Evolutionary conservation across 2,888 invertebrate species (phyloP), one percentile per base, ranked within the genome.

Genomic region (Amblyjoppa fuscipennis): DNA sequence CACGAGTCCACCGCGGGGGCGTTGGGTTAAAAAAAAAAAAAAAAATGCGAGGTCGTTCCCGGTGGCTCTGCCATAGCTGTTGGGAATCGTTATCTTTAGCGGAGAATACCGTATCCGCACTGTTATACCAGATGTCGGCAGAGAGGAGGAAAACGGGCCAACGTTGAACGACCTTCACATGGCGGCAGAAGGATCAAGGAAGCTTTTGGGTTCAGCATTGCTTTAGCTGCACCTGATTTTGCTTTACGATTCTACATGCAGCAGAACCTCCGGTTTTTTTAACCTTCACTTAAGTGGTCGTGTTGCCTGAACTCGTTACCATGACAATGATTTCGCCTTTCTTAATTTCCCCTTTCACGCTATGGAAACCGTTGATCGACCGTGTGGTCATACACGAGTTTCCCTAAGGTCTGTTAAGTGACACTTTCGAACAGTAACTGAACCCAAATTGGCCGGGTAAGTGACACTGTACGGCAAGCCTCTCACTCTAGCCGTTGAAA

Each of bases 31-130:
- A 76, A 53, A 81, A 74, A 82, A 51, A n/a, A 7, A 20, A 84
- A 76, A 53, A 81, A 74, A 82, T 11, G 9, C 13, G 41, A 61
- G 71, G 75, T 81, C 73, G 77, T 73, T 45, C 64, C 41, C 38
- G 59, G 56, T 38, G 25, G 3, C 16, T 20, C 13, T 25, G 68
- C 38, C 9, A 41, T 38, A 20, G 68, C 68, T 13, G 38, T 68
- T 20, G 41, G 68, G 25, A 11, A 41, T 41, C 68, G 68, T 68
- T 68, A 25, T 41, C 38, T 41, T 38, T 41, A 20, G 68, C 6
- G 68, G 38, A 9, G 3, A 76, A 66, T 25, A 64, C 49, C 31
- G 49, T 61, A 49, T 31, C n/a, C 2, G 49, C 34, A 25, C 74
- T 61, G n/a, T 74, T 59, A 13, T 41, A 38, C 41, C 53, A 59